Base-by-base conservation (phyloP, 1,140 invertebrate genomes). In the Schlechtendalia chinensis region DNA sequence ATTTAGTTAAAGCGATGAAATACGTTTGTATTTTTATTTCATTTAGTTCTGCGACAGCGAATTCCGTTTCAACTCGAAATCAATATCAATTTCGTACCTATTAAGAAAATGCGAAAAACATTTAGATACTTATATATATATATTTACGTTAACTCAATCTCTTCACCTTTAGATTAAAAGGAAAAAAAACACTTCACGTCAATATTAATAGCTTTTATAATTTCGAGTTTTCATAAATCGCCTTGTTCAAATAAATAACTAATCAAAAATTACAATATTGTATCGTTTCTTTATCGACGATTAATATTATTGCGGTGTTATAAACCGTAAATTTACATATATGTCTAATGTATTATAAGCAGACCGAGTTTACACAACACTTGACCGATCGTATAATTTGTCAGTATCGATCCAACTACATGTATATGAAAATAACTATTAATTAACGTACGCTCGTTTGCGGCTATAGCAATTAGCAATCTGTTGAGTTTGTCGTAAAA, bases 11-110 rank as follows among this genome's bases (percentile, higher is more conserved):
- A 69, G 67, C 22, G 22, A 69, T 50, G 45, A 24, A 69, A 69
- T 69, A 17, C 5, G 22, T 69, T 69, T 65, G 22, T 69, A 69
- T 69, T 69, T 47, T 24, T 47, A 12, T 69, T 69, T 27, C 27
- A 16, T 69, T 69, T 50, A 69, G n/a, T 47, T 69, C 47, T 17
- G 11, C n/a, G n/a, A n/a, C n/a, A n/a, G 22, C 14, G 14, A 67
- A 67, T 45, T 45, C 32, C 32, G 12, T 39, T 39, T 3, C 3
- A 39, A 39, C 8, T 22, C 22, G 45, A 69, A 47, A 69, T 47
- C 3, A 69, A 27, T 17, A 67, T 63, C 22, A n/a, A 16, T 45
- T 67, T 67, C 39, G 39, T 65, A 45, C 10, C 16, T 22, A 47
- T 5, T n/a, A 65, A 6, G 32, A 2, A 45, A 39, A 32, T n/a